A percentile compares a stretch with the other conserved stretches of the same genome.
Evolutionary conservation across 2,888 invertebrate genomes (phyloP).

Genomic region (Acrobasis suavella): DNA sequence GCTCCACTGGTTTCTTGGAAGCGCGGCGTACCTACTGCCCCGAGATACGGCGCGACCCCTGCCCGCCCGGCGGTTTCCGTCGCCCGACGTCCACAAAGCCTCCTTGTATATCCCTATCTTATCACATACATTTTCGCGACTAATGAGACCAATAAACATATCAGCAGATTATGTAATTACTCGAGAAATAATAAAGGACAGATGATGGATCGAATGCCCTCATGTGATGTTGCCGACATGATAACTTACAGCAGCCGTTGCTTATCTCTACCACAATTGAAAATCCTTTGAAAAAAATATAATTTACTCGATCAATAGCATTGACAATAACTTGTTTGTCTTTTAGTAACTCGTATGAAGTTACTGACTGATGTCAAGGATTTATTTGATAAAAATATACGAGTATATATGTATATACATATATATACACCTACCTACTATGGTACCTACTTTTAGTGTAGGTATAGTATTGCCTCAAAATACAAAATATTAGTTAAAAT

Average conservation of each 20-base stretch:
- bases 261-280: slow-evolving; percentile 13
- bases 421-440: too few species aligned
- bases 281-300: slow-evolving; percentile 5
- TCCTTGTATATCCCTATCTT: slow-evolving; percentile 73
- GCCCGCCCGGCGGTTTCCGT: slow-evolving; percentile 49
- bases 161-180: slow-evolving; percentile 61
- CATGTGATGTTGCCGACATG: slow-evolving; percentile 38
- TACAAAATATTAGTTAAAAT: too few species aligned
- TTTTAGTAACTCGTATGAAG: too few species aligned
- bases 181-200: slow-evolving; percentile 46
- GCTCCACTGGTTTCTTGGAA: slow-evolving; percentile 38
- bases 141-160: slow-evolving; percentile 70
- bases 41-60: slow-evolving; percentile 24
- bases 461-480: too few species aligned
- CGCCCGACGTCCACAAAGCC: slow-evolving; percentile 52
- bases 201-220: slow-evolving; percentile 45
- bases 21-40: slow-evolving; percentile 35
- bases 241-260: slow-evolving; percentile 31
- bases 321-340: background rate
- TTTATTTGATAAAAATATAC: too few species aligned
- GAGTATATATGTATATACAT: too few species aligned
- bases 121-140: slow-evolving; percentile 77
- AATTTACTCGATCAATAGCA: background rate
- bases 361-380: too few species aligned
- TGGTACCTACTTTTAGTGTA: too few species aligned